Evolutionary conservation across 2,797 vertebrate genomes (phyloP), one percentile per base, ranked within the genome.

Genomic region (Trematomus bernacchii): DNA sequence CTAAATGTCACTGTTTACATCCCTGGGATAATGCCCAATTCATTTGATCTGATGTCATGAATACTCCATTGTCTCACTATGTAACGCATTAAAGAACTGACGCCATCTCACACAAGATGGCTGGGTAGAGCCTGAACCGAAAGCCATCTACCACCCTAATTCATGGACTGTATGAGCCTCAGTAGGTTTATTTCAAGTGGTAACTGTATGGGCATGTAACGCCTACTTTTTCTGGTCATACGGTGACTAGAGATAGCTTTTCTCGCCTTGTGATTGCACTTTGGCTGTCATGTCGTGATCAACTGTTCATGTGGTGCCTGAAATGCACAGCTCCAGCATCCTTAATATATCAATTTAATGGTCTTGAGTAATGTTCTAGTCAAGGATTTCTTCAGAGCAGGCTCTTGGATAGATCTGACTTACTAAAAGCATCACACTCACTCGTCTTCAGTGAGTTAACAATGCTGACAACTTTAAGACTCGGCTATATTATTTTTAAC

Each of bases 341-440:
- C 58, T 76, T 71, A 71, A 70, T 63, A 72, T 82, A 79, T 86
- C 84, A 71, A 76, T 81, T 85, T 73, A 72, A 80, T 77, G 86
- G 79, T 91, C 71, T 84, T 69, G 82, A 88, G 86, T 90, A 88
- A 84, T 89, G 86, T 87, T 86, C 54, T 91, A 87, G 92, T 94
- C 89, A 85, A 88, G 82, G 85, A 91, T 91, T 92, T 92, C 89
- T 91, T 94, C 91, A 93, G 93, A 94, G 94, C 94, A 92, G 94
- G 94, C 92, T 94, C 93, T 93, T 87, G 90, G 92, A 93, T 93
- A 87, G 85, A 92, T 91, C 92, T 92, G 92, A 94, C 92, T 93
- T 92, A 82, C 74, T 82, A 66, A 88, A 90, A 79, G 77, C 89
- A 85, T 90, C 85, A 80, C 76, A 76, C 79, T 87, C 85, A 78